Base-by-base conservation (phyloP, 2,888 invertebrate genomes). In the Drosophila austrosaltans region DNA sequence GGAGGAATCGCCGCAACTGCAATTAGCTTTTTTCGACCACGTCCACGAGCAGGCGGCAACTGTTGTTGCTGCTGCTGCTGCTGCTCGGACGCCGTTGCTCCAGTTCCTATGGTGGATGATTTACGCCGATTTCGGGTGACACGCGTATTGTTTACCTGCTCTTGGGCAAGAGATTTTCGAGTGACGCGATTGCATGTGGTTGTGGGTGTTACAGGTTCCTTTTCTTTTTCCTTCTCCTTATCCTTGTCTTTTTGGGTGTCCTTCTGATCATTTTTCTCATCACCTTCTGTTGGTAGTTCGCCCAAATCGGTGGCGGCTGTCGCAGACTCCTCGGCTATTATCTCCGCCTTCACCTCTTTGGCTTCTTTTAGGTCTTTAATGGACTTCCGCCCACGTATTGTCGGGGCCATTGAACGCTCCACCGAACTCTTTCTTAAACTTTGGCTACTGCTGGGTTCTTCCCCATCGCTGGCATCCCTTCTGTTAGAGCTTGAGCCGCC, bases 81-180 rank as follows among this genome's bases (percentile, higher is more conserved):
- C 32, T 80, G n/a, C 36, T 36, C 28, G 42, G 8, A 40, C 66
- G 58, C 68, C 66, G 10, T 56, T 12, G 54, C 20, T 22, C 20
- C 16, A 28, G 66, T 74, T 5, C 64, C 68, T 2, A 80, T 72
- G 2, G 81, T 77, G 8, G 82, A 74, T 3, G 87, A 82, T 44
- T 87, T 79, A 2, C 76, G 75, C 7, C 90, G 89, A 56, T 91
- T 91, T 53, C 92, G 87, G 6, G 92, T 92, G 16, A 91, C 77
- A 10, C 91, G 89, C 0, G 91, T 91, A 40, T 87, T 91, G 54
- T 77, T 83, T 1, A 81, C 85, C 66, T 88, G 86, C 69, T 91
- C 90, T 74, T 90, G 85, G 22, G 89, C 91, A 8, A 90, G 79
- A 0, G 92, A 79, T 57, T 92, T 92, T 53, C 92, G 91, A 7